These are phyloP conservation scores for Micropoecilia bifurca DNA, from an alignment of 2,797 vertebrate genomes.

Conservation along the genomic window DNA sequence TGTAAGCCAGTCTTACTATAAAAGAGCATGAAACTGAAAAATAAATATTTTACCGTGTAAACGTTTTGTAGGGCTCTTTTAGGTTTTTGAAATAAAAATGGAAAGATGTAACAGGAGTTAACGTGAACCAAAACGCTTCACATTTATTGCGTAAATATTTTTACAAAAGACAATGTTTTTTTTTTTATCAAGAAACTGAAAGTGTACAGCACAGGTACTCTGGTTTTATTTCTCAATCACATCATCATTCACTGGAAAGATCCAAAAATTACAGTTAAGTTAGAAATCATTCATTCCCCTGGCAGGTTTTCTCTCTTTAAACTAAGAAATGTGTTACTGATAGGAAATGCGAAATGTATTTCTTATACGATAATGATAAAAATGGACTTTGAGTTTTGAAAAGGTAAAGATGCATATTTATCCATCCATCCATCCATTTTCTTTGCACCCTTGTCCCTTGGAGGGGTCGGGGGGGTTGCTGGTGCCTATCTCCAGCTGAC, in stretches of 20 bases:
- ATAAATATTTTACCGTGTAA: conserved; percentile 11
- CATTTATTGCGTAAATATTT: conserved; percentile 12
- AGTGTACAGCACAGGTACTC: not conserved
- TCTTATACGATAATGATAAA: not conserved
- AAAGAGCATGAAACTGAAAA: conserved; percentile 8
- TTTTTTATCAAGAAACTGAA: not conserved
- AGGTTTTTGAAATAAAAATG: not conserved
- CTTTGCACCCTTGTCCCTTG: no score
- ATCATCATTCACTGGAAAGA: conserved; percentile 1
- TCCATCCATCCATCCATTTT: no score
- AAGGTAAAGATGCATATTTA: not conserved
- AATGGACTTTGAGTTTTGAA: not conserved
- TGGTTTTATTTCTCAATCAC: conserved; percentile 28
- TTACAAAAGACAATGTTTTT: not conserved
- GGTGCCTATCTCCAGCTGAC: no score
- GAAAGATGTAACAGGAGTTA: not conserved
- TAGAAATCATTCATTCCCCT: not conserved
- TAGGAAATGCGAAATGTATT: not conserved
- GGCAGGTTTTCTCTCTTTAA: not conserved
- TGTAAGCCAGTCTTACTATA: conserved; percentile 45
- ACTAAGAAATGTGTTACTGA: not conserved
- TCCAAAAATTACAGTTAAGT: not conserved
- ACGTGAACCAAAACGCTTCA: conserved; percentile 8
- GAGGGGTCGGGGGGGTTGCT: no score
- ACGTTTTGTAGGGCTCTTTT: conserved; percentile 36